phyloP scores from a whole-genome alignment of 1,140 invertebrate genomes.

The Lethocerus indicus region DNA sequence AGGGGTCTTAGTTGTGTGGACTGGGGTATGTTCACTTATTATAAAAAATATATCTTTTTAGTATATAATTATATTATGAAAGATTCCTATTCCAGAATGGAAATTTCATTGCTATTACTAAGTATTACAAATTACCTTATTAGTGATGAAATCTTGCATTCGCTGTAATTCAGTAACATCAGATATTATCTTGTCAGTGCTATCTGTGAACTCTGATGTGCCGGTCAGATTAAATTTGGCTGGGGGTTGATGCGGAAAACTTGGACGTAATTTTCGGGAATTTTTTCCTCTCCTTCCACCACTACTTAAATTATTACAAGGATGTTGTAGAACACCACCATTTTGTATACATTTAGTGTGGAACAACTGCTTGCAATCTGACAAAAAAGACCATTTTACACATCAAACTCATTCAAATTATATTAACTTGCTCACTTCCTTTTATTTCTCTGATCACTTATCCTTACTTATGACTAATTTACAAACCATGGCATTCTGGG shows the following conservation, averaged over 20 bases:
- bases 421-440: too few relatives aligned
- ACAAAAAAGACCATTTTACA: too few relatives aligned
- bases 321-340: slow-evolving; percentile 50
- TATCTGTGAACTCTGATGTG: slow-evolving; percentile 81
- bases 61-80: too few relatives aligned
- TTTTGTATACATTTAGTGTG: slow-evolving; percentile 79
- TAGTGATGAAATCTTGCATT: slow-evolving; percentile 80
- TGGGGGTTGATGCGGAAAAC: neutral
- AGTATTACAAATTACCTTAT: slow-evolving; percentile 39
- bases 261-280: slow-evolving; percentile 25
- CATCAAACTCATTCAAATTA: too few relatives aligned
- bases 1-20: too few relatives aligned
- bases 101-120: neutral
- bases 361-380: slow-evolving; percentile 63
- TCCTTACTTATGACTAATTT: too few relatives aligned
- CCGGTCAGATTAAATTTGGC: slow-evolving; percentile 68
- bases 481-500: too few relatives aligned
- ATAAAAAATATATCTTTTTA: too few relatives aligned
- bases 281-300: slow-evolving; percentile 32
- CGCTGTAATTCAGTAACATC: slow-evolving; percentile 65
- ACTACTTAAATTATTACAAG: slow-evolving; percentile 27
- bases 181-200: slow-evolving; percentile 75
- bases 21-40: too few relatives aligned
- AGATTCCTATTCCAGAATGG: neutral
- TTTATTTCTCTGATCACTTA: too few relatives aligned